A percentile compares a stretch with the other conserved stretches of the same genome.
Evolutionary conservation across 2,113 vertebrate species (phyloP).

Genomic region (Pogonocichla stellata): DNA sequence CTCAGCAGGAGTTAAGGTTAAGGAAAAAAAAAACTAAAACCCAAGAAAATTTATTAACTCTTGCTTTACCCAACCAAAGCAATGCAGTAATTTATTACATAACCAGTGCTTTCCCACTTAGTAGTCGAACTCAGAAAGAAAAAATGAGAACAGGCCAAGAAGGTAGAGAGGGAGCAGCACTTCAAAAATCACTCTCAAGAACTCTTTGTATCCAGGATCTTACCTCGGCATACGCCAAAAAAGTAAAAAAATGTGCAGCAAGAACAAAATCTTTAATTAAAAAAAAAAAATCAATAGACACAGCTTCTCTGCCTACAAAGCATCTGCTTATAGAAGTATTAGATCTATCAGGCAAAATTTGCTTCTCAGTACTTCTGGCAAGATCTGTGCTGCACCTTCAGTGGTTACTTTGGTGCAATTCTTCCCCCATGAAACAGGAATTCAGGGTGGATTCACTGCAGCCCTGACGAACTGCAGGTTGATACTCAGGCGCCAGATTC

Average conservation of each 20-base stretch:
- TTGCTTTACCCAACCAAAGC: slow-evolving; percentile 86
- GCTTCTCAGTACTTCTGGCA: background rate
- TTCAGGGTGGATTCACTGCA: background rate
- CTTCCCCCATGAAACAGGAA: background rate
- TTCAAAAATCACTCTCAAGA: background rate
- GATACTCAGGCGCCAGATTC: background rate
- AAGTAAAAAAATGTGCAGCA: slow-evolving; percentile 68
- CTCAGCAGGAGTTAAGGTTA: slow-evolving; percentile 79
- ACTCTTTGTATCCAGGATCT: background rate
- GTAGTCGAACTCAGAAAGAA: slow-evolving; percentile 69
- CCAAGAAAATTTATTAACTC: slow-evolving; percentile 78
- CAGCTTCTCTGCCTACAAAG: background rate
- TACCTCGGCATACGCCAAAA: background rate
- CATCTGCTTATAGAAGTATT: background rate
- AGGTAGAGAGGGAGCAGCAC: background rate
- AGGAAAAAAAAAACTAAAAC: slow-evolving; percentile 71
- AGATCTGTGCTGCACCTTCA: background rate
- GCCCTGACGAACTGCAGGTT: background rate
- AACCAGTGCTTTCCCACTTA: slow-evolving; percentile 80
- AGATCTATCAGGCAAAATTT: background rate
- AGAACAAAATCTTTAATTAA: background rate
- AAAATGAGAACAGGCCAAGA: slow-evolving; percentile 21
- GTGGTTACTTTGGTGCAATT: background rate
- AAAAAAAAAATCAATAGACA: background rate
- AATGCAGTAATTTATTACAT: slow-evolving; percentile 85